Evolutionary conservation across 1,140 invertebrate species (phyloP).

Genomic region (Euschistus heros): DNA sequence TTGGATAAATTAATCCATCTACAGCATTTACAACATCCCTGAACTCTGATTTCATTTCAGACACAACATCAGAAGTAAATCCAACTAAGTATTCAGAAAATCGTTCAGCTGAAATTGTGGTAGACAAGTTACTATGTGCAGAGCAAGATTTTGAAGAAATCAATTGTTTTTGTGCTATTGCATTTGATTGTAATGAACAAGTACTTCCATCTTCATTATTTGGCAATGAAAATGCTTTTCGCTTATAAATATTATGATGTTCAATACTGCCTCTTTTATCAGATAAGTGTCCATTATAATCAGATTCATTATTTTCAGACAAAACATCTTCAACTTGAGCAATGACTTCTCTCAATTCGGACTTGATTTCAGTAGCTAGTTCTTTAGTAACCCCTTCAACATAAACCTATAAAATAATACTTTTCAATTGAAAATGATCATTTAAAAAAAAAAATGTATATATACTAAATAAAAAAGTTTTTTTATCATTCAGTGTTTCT

Average conservation of each 20-base stretch:
- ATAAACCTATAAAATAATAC: slow-evolving; percentile 45
- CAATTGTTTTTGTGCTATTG: neutral
- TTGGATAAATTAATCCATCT: slow-evolving; percentile 54
- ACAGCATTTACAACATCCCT: slow-evolving; percentile 57
- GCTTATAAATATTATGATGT: slow-evolving; percentile 5
- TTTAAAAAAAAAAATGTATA: no score
- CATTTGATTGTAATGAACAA: neutral
- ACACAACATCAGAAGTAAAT: slow-evolving; percentile 63
- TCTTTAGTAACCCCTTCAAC: slow-evolving; percentile 65
- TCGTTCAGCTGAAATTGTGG: slow-evolving; percentile 52
- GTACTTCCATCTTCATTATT: neutral
- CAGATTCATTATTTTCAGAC: slow-evolving; percentile 43
- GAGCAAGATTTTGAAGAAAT: slow-evolving; percentile 4
- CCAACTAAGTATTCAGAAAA: slow-evolving; percentile 64
- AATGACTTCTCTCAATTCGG: slow-evolving; percentile 66
- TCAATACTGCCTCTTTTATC: slow-evolving; percentile 20
- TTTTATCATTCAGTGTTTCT: no score
- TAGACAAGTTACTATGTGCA: neutral
- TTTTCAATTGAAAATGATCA: no score
- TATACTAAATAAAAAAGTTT: no score
- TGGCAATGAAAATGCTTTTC: slow-evolving; percentile 16
- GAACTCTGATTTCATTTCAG: slow-evolving; percentile 65
- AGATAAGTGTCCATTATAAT: neutral
- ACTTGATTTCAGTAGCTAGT: slow-evolving; percentile 67
- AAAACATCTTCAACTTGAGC: slow-evolving; percentile 63